A percentile compares a stretch with the other conserved stretches of the same genome.
Evolutionary conservation across 2,113 vertebrate genomes (phyloP).

Genomic region (Aramus guarauna): DNA sequence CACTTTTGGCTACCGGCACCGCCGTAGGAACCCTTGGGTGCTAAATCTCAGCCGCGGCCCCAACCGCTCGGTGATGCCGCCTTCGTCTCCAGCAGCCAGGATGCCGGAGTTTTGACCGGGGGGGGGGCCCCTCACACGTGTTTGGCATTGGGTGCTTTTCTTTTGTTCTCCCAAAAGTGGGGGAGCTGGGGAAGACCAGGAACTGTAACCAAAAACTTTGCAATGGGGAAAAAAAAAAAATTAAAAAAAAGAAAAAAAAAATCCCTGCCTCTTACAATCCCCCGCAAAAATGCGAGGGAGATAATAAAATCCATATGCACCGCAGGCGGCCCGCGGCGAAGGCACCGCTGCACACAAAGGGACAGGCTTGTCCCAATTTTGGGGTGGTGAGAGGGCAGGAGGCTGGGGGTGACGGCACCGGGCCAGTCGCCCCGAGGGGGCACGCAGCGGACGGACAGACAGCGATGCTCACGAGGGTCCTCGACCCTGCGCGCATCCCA

Average conservation of each 20-base stretch:
- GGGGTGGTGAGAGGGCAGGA: rapidly evolving
- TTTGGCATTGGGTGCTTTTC: not conserved
- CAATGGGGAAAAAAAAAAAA: not conserved
- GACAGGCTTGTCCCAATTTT: not conserved
- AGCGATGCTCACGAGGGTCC: rapidly evolving
- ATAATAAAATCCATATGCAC: constrained; percentile 73
- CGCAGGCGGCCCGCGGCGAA: not conserved
- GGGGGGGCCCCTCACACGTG: not conserved
- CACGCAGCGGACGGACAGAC: rapidly evolving
- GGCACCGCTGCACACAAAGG: constrained; percentile 39
- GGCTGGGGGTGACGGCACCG: rapidly evolving
- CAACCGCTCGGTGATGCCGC: rapidly evolving
- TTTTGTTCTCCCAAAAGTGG: not conserved
- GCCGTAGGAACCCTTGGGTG: rapidly evolving
- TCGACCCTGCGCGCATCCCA: rapidly evolving
- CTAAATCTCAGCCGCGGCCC: not conserved
- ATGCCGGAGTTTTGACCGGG: not conserved
- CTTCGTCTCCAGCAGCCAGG: not conserved
- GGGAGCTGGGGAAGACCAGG: not conserved
- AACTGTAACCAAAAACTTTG: constrained; percentile 69
- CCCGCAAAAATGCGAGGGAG: constrained; percentile 62
- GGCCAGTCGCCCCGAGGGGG: not conserved
- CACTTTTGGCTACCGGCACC: not conserved
- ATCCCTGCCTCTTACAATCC: constrained; percentile 38
- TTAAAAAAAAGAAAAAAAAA: not conserved